Evolutionary conservation across 2,797 vertebrate genomes (phyloP).

Genomic region (Schizopygopsis malacanthus): DNA sequence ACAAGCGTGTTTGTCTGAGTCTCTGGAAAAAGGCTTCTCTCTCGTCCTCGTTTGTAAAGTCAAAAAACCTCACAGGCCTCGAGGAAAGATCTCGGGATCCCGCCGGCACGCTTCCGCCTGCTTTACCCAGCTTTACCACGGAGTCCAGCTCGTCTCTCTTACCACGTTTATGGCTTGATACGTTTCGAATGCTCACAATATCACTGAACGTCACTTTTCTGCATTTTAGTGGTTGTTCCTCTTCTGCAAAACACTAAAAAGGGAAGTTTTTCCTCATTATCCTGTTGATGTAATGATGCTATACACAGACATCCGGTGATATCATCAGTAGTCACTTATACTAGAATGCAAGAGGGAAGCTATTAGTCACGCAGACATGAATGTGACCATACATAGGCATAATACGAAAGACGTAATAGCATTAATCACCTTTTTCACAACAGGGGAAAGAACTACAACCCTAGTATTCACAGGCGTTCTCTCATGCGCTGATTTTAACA

Average conservation of each 20-base stretch:
- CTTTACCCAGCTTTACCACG: neutral
- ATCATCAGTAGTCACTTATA: neutral
- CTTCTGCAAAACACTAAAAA: conserved; percentile 54
- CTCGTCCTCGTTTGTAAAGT: conserved; percentile 63
- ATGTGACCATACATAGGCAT: neutral
- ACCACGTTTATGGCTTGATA: conserved; percentile 1
- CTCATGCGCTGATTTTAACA: conserved; percentile 23
- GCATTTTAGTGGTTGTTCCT: conserved; percentile 50
- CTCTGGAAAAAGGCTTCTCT: conserved; percentile 62
- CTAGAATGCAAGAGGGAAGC: neutral
- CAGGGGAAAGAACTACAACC: conserved; percentile 8
- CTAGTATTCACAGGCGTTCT: conserved; percentile 27
- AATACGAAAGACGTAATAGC: neutral
- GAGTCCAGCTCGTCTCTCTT: neutral
- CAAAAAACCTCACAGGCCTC: conserved; percentile 67
- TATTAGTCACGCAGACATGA: neutral
- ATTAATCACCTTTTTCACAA: conserved; percentile 40
- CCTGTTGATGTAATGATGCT: neutral
- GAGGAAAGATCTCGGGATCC: neutral
- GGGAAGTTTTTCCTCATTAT: neutral
- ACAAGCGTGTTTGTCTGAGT: conserved; percentile 55
- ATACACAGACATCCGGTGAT: neutral
- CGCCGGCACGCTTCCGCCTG: neutral
- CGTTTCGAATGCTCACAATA: conserved; percentile 47
- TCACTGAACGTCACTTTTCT: conserved; percentile 73